phyloP scores from a whole-genome alignment of 2,113 vertebrate genomes.

The Phyllostomus hastatus region DNA sequence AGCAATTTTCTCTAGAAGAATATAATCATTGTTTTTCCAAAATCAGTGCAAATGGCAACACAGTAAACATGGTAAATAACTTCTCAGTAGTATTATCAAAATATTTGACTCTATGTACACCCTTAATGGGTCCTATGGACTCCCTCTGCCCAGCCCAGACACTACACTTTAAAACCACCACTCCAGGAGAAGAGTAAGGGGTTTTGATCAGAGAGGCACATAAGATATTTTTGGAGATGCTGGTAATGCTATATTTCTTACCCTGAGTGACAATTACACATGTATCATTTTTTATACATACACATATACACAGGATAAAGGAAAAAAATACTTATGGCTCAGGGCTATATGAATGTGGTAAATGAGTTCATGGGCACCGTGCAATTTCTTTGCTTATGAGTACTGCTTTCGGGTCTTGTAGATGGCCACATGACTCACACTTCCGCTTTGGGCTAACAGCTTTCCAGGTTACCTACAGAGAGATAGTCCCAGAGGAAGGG shows the following conservation, averaged over 20 bases:
- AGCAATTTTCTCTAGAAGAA: neutral
- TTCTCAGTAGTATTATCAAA: neutral
- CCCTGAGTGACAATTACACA: neutral
- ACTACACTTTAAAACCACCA: neutral
- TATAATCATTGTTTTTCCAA: neutral
- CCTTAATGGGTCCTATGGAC: neutral
- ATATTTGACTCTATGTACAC: neutral
- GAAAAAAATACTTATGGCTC: neutral
- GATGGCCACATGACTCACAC: neutral
- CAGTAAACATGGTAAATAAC: neutral
- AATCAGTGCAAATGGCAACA: neutral
- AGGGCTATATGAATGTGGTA: neutral
- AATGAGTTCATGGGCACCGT: neutral
- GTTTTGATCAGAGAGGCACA: neutral
- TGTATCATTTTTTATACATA: neutral
- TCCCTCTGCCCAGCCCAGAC: neutral
- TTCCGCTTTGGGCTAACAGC: neutral
- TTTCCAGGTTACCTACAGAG: neutral
- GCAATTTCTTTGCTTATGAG: neutral
- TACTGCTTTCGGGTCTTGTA: neutral
- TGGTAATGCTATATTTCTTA: neutral
- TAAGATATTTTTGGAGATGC: neutral
- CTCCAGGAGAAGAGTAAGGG: neutral
- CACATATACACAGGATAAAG: neutral
- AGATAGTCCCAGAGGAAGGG: neutral